Evolutionary conservation across 2,888 invertebrate genomes (phyloP).

Genomic region (Microplitis manilae): DNA sequence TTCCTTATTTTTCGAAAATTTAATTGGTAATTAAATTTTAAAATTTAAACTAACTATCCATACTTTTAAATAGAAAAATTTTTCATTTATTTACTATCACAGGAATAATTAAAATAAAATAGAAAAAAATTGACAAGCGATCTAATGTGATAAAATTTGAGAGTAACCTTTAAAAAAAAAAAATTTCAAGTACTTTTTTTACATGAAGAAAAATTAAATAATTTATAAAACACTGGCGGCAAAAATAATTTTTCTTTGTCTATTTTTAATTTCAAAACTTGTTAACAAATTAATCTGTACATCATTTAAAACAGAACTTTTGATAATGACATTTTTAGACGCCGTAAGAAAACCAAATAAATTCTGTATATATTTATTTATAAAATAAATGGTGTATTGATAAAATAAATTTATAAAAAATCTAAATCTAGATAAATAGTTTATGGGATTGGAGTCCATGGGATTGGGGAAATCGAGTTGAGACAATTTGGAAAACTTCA

Average conservation of each 20-base stretch:
- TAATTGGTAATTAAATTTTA: too few relatives aligned
- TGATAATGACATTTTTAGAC: slow-evolving; percentile 62
- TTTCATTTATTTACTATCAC: too few relatives aligned
- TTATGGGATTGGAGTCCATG: slow-evolving; percentile 59
- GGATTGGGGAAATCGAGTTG: slow-evolving; percentile 57
- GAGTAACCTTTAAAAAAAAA: slow-evolving; percentile 15
- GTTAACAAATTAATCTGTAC: slow-evolving; percentile 54
- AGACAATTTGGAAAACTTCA: slow-evolving; percentile 54
- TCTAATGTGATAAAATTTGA: background rate
- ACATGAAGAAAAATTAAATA: slow-evolving; percentile 1
- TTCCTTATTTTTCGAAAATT: too few relatives aligned
- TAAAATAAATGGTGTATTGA: too few relatives aligned
- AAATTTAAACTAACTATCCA: too few relatives aligned
- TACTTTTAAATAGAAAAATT: too few relatives aligned
- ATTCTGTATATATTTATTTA: background rate
- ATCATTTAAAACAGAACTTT: slow-evolving; percentile 59
- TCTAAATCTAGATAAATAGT: slow-evolving; percentile 54
- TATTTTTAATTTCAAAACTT: slow-evolving; percentile 37
- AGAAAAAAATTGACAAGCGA: background rate
- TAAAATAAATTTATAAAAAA: background rate
- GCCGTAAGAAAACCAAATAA: slow-evolving; percentile 55
- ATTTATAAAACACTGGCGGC: slow-evolving; percentile 33
- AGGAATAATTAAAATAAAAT: too few relatives aligned
- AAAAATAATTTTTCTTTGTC: slow-evolving; percentile 12
- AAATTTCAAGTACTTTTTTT: background rate